Evolutionary conservation across 2,113 vertebrate genomes (phyloP), one percentile per base, ranked within the genome.

Genomic region (Saccopteryx leptura): DNA sequence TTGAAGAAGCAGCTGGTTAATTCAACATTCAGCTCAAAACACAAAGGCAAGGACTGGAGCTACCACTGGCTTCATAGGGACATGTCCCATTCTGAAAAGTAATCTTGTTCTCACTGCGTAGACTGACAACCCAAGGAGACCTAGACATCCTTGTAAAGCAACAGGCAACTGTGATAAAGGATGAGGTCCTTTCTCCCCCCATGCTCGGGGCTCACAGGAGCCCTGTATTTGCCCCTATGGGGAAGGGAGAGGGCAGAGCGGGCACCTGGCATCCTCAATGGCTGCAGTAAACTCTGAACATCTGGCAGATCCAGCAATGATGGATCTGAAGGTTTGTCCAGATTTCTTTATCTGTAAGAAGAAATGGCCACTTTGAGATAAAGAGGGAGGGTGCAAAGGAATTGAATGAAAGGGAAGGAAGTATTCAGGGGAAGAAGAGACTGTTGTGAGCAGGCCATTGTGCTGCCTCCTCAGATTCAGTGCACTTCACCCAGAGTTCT

Each of bases 1-100:
- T 58, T 91, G 63, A 94, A 97, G 97, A 86, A 39, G 95, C 97
- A 97, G 91, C 56, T 86, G 95, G 81, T 94, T 74, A 90, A 94
- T 92, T 94, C 91, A 86, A 97, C 76, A 84, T 93, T 69, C 24
- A 0, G 21, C 48, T 86, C 78, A 48, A 63, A 90, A 19, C 63
- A 0, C 68, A 76, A 65, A 91, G 0, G 58, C 82, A 94, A 92
- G 48, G 24, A 69, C 13, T 5, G 69, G 52, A 78, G 8, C 4
- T 60, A 33, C 54, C 84, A 66, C 61, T 63, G 14, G n/a, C 61
- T 96, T 91, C 63, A 46, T 4, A 19, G 17, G 39, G 5, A 7
- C 2, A 19, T 87, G 31, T 63, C 71, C 48, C 88, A 31, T 50
- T 71, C 71, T 3, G 3, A 60, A 96, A 81, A 69, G 19, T 3